Base-by-base conservation (phyloP, 2,888 invertebrate species). In the Trachelus troglodyta region DNA sequence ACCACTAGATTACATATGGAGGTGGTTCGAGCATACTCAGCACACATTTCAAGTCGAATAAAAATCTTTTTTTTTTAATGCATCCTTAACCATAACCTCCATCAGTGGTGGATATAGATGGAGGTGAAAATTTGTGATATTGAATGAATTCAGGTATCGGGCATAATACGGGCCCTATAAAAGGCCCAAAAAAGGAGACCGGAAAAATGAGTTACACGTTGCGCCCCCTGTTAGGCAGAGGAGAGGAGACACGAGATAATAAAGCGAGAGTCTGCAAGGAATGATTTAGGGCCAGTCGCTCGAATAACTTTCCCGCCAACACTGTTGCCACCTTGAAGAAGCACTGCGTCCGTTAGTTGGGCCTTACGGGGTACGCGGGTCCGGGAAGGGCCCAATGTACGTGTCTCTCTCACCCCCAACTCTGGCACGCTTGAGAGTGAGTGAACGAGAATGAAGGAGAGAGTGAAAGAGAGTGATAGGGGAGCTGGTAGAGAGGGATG, bases 281-380 rank as follows among this genome's bases (percentile, higher is more conserved):
- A 90, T 90, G 90, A 90, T 90, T 90, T 90, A 90, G 87, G 85
- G 86, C 83, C 86, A 85, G 85, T 84, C 84, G 85, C 84, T 86
- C 86, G 86, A 90, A 90, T 89, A 90, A 88, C 88, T 89, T 90
- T 88, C 88, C 89, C 86, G 88, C 87, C 88, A 88, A 90, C 88
- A 87, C 87, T 87, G 88, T 89, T 88, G 87, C 89, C 89, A 88
- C 87, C 88, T 88, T 86, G 84, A 86, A 87, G 83, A 81, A 83
- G 82, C 80, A 80, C 79, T 77, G 81, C 80, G 75, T 73, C 73
- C 73, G 77, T 76, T 77, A 69, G 75, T 69, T 69, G 75, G 76
- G 69, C 77, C 80, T 75, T 31, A 71, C 31, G 31, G 56, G 15
- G 71, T 9, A 33, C 31, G 31, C 71, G 71, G 56, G 71, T 71